phyloP scores from a whole-genome alignment of 2,888 invertebrate species.

The Chironomus tentans region DNA sequence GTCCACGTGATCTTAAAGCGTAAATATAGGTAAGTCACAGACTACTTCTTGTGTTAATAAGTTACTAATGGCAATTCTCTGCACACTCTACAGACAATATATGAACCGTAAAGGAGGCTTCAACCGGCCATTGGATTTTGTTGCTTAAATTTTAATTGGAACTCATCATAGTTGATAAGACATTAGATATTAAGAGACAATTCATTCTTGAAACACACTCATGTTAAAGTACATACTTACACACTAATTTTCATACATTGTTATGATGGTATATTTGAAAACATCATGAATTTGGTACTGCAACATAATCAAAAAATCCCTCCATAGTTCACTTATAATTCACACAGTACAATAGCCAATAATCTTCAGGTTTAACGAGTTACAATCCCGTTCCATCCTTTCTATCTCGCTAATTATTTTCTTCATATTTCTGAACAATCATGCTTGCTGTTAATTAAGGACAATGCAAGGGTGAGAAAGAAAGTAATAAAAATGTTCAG shows the following conservation, averaged over 20 bases:
- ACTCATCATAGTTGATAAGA: neutral
- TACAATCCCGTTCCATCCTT: neutral
- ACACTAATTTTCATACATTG: neutral
- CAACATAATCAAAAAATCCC: slow-evolving; percentile 4
- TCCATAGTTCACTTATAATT: neutral
- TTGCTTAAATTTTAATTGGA: slow-evolving; percentile 52
- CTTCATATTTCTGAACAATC: neutral
- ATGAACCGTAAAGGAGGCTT: slow-evolving; percentile 99
- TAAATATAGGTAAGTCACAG: slow-evolving; percentile 69
- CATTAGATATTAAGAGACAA: neutral
- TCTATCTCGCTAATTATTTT: neutral
- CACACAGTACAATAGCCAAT: slow-evolving; percentile 23
- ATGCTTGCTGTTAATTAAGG: neutral
- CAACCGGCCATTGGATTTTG: slow-evolving; percentile 94
- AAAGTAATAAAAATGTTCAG: neutral
- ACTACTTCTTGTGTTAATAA: too few species aligned
- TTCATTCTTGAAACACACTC: too few species aligned
- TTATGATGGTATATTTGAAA: slow-evolving; percentile 27
- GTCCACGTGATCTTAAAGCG: slow-evolving; percentile 93
- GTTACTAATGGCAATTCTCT: too few species aligned
- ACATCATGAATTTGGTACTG: neutral
- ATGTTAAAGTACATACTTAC: neutral
- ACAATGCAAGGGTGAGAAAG: neutral
- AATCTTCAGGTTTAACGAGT: slow-evolving; percentile 18
- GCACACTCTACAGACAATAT: slow-evolving; percentile 55